Conservation (phyloP, 1,140 invertebrate species). For the Drosophila subpulchrella region DNA sequence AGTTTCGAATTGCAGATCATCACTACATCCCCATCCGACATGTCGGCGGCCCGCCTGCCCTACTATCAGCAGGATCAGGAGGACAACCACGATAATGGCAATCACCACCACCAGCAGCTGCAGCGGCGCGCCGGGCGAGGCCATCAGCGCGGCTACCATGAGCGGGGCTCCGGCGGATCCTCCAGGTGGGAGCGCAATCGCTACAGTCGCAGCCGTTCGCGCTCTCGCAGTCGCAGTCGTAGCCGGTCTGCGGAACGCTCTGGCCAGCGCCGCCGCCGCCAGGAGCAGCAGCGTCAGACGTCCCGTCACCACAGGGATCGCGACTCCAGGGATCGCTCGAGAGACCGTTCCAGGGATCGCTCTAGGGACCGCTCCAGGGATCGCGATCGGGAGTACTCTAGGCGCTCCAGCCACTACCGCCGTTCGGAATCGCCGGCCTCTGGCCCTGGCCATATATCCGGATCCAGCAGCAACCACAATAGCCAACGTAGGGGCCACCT, state of each 20-base stretch:
- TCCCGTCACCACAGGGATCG: slow-evolving; percentile 37
- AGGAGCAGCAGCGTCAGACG: slow-evolving; percentile 28
- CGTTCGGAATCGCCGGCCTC: slow-evolving; percentile 35
- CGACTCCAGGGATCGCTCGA: slow-evolving; percentile 22
- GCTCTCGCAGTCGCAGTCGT: slow-evolving; percentile 34
- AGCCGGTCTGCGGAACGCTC: slow-evolving; percentile 47
- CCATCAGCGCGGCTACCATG: slow-evolving; percentile 43
- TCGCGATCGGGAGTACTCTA: slow-evolving; percentile 29
- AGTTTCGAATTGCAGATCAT: slow-evolving; percentile 79
- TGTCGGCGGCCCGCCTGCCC: slow-evolving; percentile 70
- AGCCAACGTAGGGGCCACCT: slow-evolving; percentile 16
- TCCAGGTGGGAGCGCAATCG: slow-evolving; percentile 50
- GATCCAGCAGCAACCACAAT: slow-evolving; percentile 19
- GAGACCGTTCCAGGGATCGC: background rate
- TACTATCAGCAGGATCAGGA: slow-evolving; percentile 63
- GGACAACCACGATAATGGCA: slow-evolving; percentile 22
- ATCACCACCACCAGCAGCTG: slow-evolving; percentile 17
- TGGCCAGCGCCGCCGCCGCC: slow-evolving; percentile 39
- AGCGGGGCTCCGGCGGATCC: slow-evolving; percentile 28
- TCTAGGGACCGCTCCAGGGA: slow-evolving; percentile 50
- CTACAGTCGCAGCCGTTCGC: slow-evolving; percentile 50
- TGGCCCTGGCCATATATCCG: slow-evolving; percentile 6
- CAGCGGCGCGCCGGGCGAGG: slow-evolving; percentile 38
- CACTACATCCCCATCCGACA: slow-evolving; percentile 33
- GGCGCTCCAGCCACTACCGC: slow-evolving; percentile 49